Evolutionary conservation across 2,113 vertebrate genomes (phyloP).

Genomic region (Heterotilapia buettikoferi): DNA sequence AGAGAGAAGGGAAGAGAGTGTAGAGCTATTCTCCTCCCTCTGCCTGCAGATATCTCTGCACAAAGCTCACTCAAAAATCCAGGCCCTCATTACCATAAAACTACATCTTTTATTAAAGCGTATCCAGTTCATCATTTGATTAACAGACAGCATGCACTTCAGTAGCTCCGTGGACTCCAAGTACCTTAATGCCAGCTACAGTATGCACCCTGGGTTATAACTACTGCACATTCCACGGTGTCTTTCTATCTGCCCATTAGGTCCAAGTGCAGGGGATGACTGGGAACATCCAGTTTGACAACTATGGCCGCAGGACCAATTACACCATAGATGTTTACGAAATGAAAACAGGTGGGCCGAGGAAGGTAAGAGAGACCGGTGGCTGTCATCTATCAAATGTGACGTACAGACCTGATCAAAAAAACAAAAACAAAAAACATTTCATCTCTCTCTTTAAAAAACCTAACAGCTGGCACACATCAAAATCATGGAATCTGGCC

Average conservation of each 20-base stretch:
- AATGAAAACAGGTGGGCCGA: conserved; percentile 88
- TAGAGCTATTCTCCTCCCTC: conserved; percentile 40
- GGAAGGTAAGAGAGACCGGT: conserved; percentile 80
- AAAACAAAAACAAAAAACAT: background rate
- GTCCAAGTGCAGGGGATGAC: conserved; percentile 98
- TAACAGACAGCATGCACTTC: conserved; percentile 42
- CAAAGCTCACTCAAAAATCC: conserved; percentile 60
- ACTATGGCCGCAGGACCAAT: conserved; percentile 95
- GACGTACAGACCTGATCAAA: background rate
- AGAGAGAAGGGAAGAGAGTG: conserved; percentile 48
- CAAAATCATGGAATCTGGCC: background rate
- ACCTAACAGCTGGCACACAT: conserved; percentile 6
- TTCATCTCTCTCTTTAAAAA: background rate
- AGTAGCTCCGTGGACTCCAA: conserved; percentile 15
- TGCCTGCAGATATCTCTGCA: conserved; percentile 51
- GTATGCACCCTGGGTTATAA: conserved; percentile 21
- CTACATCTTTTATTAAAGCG: conserved; percentile 68
- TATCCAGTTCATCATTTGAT: conserved; percentile 70
- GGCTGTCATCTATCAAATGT: background rate
- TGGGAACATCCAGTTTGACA: conserved; percentile 98
- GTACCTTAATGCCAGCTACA: conserved; percentile 33
- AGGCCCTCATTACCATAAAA: conserved; percentile 65
- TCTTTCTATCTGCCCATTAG: conserved; percentile 66
- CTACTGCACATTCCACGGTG: conserved; percentile 6
- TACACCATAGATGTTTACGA: conserved; percentile 97